Evolutionary conservation across 2,888 invertebrate species (phyloP).

Genomic region (Sinohyriopsis cumingii): DNA sequence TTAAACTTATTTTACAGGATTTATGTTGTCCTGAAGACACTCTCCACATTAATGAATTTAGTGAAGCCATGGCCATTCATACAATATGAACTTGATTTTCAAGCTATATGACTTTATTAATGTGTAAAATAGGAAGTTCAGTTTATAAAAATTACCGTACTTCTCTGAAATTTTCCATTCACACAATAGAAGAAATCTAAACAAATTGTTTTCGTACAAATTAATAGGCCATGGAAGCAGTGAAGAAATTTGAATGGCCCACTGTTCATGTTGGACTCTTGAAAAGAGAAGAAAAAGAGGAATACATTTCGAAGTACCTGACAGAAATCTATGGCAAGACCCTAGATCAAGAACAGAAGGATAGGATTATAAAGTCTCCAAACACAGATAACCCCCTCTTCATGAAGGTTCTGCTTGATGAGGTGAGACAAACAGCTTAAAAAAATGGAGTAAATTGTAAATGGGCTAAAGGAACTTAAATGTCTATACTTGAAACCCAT

Average conservation of each 20-base stretch:
- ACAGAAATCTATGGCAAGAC: conserved; percentile 58
- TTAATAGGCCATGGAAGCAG: conserved; percentile 50
- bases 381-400: conserved; percentile 60
- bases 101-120: too few species aligned
- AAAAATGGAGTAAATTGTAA: too few species aligned
- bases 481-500: too few species aligned
- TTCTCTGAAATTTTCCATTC: too few species aligned
- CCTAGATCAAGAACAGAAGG: conserved; percentile 51
- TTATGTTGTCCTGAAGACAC: too few species aligned
- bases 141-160: too few species aligned
- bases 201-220: neutral
- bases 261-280: conserved; percentile 50
- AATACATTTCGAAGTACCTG: conserved; percentile 55
- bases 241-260: conserved; percentile 40
- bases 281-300: conserved; percentile 44
- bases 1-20: too few species aligned
- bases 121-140: too few species aligned
- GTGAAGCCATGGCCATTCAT: too few species aligned
- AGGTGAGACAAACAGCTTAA: conserved; percentile 32
- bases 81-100: too few species aligned
- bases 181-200: neutral
- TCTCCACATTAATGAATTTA: too few species aligned
- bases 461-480: too few species aligned
- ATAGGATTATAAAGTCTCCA: conserved; percentile 46
- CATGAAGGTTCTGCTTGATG: conserved; percentile 55